These are phyloP conservation scores for Spinus olivaceus DNA, from an alignment of 2,797 vertebrate genomes.

Conservation along the genomic window DNA sequence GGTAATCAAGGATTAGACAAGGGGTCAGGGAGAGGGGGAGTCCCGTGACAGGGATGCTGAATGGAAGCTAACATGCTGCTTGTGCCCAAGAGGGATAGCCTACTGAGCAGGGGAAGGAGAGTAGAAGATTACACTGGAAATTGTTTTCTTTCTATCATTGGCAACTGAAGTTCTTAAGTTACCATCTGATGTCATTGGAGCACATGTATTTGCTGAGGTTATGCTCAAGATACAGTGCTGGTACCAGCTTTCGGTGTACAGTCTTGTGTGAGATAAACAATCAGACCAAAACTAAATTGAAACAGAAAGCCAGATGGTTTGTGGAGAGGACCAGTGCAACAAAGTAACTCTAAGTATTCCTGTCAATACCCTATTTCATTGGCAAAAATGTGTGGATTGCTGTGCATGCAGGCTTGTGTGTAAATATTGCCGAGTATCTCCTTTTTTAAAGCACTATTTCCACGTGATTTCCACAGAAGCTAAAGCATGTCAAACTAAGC, in stretches of 20 bases:
- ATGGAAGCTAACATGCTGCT: neutral
- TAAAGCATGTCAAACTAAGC: neutral
- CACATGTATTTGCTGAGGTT: accelerated
- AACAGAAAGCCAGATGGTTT: neutral
- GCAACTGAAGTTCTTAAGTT: neutral
- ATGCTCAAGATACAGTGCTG: neutral
- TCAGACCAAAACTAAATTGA: neutral
- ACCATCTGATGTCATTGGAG: neutral
- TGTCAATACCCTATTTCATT: neutral
- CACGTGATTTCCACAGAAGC: neutral
- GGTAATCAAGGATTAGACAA: neutral
- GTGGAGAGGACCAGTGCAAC: neutral
- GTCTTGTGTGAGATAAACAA: neutral
- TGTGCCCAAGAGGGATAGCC: neutral
- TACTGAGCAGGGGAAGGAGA: neutral
- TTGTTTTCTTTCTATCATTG: neutral
- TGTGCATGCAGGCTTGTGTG: neutral
- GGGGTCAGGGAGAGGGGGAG: neutral
- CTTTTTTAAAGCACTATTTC: neutral
- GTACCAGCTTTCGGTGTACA: neutral
- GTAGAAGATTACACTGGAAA: neutral
- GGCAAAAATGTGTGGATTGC: neutral
- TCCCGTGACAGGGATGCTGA: neutral
- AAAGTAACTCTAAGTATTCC: neutral
- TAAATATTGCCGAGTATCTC: neutral